Percentiles rank a stretch among this genome's conserved stretches.
phyloP scores from a whole-genome alignment of 2,888 invertebrate genomes.

The Agrotis exclamationis region DNA sequence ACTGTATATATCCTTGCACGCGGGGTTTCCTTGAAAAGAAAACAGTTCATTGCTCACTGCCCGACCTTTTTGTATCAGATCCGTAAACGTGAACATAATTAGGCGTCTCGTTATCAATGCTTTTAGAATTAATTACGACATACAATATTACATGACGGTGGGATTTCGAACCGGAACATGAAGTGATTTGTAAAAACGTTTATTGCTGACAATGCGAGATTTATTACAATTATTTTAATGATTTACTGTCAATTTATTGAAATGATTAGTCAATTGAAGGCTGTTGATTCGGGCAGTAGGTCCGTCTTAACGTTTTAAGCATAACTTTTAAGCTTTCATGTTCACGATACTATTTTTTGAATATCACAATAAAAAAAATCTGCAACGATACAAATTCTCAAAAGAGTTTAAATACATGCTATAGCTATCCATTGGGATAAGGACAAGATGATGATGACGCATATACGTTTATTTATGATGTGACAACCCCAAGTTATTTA shows the following conservation, averaged over 20 bases:
- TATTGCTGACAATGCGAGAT: constrained; percentile 22
- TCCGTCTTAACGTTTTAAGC: not conserved
- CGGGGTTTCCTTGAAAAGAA: constrained; percentile 62
- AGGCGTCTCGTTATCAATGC: constrained; percentile 46
- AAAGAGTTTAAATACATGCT: no score
- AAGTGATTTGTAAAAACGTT: constrained; percentile 26
- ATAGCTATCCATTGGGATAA: no score
- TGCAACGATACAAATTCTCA: no score
- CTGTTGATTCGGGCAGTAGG: not conserved
- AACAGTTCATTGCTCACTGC: constrained; percentile 29
- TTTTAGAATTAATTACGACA: constrained; percentile 59
- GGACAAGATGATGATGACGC: no score
- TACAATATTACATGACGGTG: constrained; percentile 37
- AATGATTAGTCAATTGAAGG: not conserved
- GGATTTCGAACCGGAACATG: constrained; percentile 60
- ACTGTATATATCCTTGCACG: constrained; percentile 39
- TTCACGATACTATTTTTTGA: not conserved
- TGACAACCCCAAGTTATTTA: no score
- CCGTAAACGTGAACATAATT: constrained; percentile 49
- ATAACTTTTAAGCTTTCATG: not conserved
- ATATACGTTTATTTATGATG: no score
- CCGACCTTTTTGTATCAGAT: constrained; percentile 54
- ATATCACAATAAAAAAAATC: not conserved
- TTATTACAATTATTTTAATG: constrained; percentile 33
- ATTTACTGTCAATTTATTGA: constrained; percentile 8